Conservation (phyloP, 1,140 invertebrate genomes). For the Stenopsyche tienmushanensis region DNA sequence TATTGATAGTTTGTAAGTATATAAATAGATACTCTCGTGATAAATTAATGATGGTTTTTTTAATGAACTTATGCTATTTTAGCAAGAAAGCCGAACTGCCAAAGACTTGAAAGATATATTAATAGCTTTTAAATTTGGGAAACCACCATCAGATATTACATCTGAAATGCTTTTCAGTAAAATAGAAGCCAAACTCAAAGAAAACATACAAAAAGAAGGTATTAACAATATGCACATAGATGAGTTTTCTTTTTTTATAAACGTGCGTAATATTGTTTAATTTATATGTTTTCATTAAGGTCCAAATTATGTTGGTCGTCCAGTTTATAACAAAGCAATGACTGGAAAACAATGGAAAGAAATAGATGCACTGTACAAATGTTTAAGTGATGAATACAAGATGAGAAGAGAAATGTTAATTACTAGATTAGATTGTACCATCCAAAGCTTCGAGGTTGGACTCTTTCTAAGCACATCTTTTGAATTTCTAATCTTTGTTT, state of each 20-base stretch:
- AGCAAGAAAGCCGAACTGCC: slow-evolving; percentile 81
- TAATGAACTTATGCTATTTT: slow-evolving; percentile 21
- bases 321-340: slow-evolving; percentile 72
- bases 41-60: slow-evolving; percentile 32
- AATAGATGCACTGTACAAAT: slow-evolving; percentile 66
- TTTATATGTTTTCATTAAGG: slow-evolving; percentile 46
- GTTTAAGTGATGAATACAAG: slow-evolving; percentile 79
- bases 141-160: slow-evolving; percentile 81
- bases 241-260: not conserved
- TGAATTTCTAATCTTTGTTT: no score
- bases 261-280: not conserved
- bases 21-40: not conserved
- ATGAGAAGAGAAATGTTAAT: slow-evolving; percentile 84
- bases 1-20: no score
- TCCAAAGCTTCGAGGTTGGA: slow-evolving; percentile 81
- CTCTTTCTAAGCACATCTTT: not conserved
- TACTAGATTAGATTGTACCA: slow-evolving; percentile 89
- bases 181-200: slow-evolving; percentile 71
- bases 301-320: slow-evolving; percentile 66
- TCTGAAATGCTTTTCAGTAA: slow-evolving; percentile 75
- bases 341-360: slow-evolving; percentile 81
- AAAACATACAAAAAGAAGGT: slow-evolving; percentile 64
- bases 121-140: slow-evolving; percentile 76
- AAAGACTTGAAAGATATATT: slow-evolving; percentile 74
- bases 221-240: slow-evolving; percentile 18